These are phyloP conservation scores for Actenoides lindsayi DNA, from an alignment of 2,113 vertebrate species.

Conservation along the genomic window DNA sequence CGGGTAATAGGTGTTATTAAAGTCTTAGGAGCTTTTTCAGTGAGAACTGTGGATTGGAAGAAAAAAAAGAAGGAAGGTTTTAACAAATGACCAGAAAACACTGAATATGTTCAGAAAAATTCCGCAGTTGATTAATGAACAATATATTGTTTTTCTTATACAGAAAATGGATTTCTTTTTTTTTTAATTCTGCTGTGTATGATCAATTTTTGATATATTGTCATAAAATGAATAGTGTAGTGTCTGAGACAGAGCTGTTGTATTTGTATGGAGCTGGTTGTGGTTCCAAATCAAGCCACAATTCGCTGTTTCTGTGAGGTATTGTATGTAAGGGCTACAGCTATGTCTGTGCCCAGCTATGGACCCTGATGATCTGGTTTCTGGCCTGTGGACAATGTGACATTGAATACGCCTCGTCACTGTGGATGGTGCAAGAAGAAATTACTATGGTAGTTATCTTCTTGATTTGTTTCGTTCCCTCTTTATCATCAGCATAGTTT, in stretches of 20 bases:
- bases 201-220: background rate
- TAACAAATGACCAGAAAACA: background rate
- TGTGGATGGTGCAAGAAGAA: background rate
- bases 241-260: background rate
- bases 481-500: background rate
- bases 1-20: background rate
- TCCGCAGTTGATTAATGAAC: too few species aligned
- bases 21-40: background rate
- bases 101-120: background rate
- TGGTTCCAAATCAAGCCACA: background rate
- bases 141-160: background rate
- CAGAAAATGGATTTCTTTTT: background rate
- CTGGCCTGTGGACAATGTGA: background rate
- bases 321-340: background rate
- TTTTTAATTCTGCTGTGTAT: background rate
- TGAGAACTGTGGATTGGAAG: background rate
- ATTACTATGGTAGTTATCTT: rapidly evolving
- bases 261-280: background rate
- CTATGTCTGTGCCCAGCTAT: too few species aligned
- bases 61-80: background rate
- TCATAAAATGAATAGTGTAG: rapidly evolving
- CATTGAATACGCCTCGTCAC: background rate
- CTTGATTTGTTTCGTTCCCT: background rate
- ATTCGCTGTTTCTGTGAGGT: background rate
- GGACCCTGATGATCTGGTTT: background rate